These are phyloP conservation scores for Formicarius rufipectus DNA, from an alignment of 2,113 vertebrate genomes.

Conservation along the genomic window DNA sequence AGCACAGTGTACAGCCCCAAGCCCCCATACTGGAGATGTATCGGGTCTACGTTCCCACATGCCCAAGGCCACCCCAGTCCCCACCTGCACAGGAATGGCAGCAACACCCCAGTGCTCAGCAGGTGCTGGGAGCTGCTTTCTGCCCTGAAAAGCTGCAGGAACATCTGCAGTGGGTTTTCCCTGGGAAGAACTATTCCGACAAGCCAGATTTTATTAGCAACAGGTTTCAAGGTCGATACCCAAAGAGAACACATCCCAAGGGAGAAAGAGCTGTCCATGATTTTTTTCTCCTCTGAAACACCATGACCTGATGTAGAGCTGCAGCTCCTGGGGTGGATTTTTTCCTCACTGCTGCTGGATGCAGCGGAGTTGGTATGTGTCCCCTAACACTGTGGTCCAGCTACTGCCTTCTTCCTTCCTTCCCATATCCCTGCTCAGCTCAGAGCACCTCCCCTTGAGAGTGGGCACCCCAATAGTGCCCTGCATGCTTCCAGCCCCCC, in stretches of 20 bases:
- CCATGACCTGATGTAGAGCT: not conserved
- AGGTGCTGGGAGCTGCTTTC: not conserved
- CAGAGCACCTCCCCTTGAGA: accelerated
- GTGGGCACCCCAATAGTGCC: accelerated
- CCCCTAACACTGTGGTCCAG: not conserved
- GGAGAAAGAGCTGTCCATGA: accelerated
- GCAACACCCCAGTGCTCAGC: accelerated
- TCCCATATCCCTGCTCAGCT: not conserved
- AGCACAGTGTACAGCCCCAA: not conserved
- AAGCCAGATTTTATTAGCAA: not conserved
- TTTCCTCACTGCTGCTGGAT: not conserved
- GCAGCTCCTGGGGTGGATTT: not conserved
- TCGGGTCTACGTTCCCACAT: accelerated
- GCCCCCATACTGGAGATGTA: accelerated
- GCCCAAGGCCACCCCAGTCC: not conserved
- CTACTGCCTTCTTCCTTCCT: not conserved
- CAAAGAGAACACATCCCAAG: not conserved
- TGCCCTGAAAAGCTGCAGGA: not conserved
- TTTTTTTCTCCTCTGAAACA: not conserved
- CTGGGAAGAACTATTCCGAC: not conserved
- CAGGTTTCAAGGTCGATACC: not conserved
- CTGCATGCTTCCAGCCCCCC: accelerated
- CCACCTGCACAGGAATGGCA: accelerated
- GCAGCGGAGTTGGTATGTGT: not conserved
- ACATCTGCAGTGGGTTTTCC: not conserved